phyloP scores from a whole-genome alignment of 2,113 vertebrate genomes.

The Labeo rohita region DNA sequence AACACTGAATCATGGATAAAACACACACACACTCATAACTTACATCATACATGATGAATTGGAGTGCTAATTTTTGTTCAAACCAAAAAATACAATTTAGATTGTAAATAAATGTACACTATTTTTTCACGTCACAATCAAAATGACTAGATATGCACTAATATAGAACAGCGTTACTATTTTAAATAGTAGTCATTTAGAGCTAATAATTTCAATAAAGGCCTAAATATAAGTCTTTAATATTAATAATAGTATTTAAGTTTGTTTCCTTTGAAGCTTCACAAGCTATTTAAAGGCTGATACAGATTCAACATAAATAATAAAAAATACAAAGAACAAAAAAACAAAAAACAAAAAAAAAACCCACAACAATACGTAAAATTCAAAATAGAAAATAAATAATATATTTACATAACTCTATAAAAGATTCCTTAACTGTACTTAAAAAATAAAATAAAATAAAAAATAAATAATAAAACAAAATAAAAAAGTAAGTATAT shows the following conservation, averaged over 20 bases:
- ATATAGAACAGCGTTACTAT: not conserved
- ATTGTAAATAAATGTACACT: not conserved
- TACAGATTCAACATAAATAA: no score
- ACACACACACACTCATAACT: not conserved
- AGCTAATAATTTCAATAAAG: not conserved
- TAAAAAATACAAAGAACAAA: not conserved
- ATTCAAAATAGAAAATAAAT: not conserved
- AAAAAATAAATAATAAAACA: no score
- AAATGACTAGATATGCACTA: not conserved
- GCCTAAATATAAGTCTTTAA: not conserved
- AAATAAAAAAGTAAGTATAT: no score
- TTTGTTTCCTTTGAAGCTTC: not conserved
- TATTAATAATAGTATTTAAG: not conserved
- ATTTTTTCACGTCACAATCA: not conserved
- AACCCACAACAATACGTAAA: not conserved
- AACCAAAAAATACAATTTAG: no score
- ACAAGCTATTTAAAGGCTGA: not conserved
- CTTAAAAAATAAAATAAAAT: no score
- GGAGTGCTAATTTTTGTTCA: not conserved
- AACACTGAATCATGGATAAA: not conserved
- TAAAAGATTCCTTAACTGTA: not conserved
- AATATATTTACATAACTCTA: not conserved
- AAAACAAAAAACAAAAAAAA: no score
- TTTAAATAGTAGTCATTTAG: not conserved
- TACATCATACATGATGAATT: not conserved